A percentile compares a stretch with the other conserved stretches of the same genome.
phyloP scores from a whole-genome alignment of 2,888 invertebrate genomes.

The Nemapogon koenigi region DNA sequence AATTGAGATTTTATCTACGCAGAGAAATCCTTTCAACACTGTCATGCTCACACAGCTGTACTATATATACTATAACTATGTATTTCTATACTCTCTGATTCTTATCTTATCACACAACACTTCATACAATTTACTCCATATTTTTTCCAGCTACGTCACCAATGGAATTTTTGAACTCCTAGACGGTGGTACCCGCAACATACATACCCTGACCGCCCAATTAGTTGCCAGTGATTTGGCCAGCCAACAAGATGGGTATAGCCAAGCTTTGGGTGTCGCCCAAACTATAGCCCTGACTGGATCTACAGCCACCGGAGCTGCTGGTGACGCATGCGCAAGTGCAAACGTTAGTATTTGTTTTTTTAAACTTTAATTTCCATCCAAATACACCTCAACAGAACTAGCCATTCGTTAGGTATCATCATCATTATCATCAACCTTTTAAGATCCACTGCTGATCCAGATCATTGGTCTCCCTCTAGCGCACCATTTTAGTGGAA shows the following conservation, averaged over 20 bases:
- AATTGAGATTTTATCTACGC: too few relatives aligned
- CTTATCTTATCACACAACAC: too few relatives aligned
- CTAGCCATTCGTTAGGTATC: not conserved
- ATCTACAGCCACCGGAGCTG: slow-evolving; percentile 25
- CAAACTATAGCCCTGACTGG: slow-evolving; percentile 24
- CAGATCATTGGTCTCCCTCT: too few relatives aligned
- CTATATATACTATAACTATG: too few relatives aligned
- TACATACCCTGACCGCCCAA: slow-evolving; percentile 24
- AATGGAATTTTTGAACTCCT: slow-evolving; percentile 21
- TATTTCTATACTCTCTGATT: too few relatives aligned
- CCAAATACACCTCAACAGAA: not conserved
- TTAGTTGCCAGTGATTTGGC: slow-evolving; percentile 26
- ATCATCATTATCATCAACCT: not conserved
- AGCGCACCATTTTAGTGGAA: too few relatives aligned
- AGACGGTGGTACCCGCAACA: slow-evolving; percentile 28
- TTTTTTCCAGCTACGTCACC: slow-evolving; percentile 20
- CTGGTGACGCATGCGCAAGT: slow-evolving; percentile 37
- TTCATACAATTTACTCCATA: not conserved
- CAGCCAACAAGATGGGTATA: slow-evolving; percentile 17
- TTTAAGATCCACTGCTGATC: not conserved
- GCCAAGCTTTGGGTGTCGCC: slow-evolving; percentile 26
- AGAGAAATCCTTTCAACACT: too few relatives aligned
- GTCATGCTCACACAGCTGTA: too few relatives aligned
- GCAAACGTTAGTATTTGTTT: slow-evolving; percentile 29
- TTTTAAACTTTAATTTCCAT: too few relatives aligned